Conservation (phyloP, 1,140 invertebrate genomes). For the Bursaphelenchus mucronatus region DNA sequence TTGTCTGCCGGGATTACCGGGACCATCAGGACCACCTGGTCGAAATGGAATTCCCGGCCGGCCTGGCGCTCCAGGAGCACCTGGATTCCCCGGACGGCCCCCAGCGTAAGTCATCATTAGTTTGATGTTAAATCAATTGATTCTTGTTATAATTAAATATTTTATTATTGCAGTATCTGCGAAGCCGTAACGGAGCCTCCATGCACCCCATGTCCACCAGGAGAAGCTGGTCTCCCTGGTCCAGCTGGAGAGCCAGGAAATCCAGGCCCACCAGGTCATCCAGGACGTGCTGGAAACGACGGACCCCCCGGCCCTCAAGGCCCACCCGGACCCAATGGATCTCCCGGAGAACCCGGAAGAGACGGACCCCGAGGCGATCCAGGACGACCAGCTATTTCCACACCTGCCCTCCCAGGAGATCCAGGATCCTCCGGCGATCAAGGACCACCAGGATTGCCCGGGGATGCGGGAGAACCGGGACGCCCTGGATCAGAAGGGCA, state of each 20-base stretch:
- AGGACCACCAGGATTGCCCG: slow-evolving; percentile 49
- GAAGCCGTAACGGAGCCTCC: slow-evolving; percentile 59
- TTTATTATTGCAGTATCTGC: slow-evolving; percentile 39
- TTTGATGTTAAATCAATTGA: slow-evolving; percentile 6
- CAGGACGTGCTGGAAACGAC: slow-evolving; percentile 50
- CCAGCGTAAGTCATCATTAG: slow-evolving; percentile 44
- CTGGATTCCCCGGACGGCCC: slow-evolving; percentile 57
- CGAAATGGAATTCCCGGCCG: slow-evolving; percentile 53
- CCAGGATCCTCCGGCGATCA: slow-evolving; percentile 55
- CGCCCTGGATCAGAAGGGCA: slow-evolving; percentile 42
- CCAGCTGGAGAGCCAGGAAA: slow-evolving; percentile 50
- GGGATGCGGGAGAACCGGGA: slow-evolving; percentile 43
- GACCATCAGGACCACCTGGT: slow-evolving; percentile 53
- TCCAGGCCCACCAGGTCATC: slow-evolving; percentile 39
- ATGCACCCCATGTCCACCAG: slow-evolving; percentile 57
- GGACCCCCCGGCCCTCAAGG: slow-evolving; percentile 50
- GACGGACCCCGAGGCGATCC: slow-evolving; percentile 58
- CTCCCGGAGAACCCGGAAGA: slow-evolving; percentile 45
- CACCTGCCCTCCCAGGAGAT: slow-evolving; percentile 58
- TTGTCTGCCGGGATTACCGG: slow-evolving; percentile 56
- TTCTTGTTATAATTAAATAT: not conserved
- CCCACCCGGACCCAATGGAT: slow-evolving; percentile 46
- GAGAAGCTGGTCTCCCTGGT: slow-evolving; percentile 49
- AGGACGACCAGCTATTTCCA: slow-evolving; percentile 58
- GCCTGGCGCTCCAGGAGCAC: slow-evolving; percentile 50